Evolutionary conservation across 2,888 invertebrate genomes (phyloP), one percentile per base, ranked within the genome.

Genomic region (Platycnemis pennipes): DNA sequence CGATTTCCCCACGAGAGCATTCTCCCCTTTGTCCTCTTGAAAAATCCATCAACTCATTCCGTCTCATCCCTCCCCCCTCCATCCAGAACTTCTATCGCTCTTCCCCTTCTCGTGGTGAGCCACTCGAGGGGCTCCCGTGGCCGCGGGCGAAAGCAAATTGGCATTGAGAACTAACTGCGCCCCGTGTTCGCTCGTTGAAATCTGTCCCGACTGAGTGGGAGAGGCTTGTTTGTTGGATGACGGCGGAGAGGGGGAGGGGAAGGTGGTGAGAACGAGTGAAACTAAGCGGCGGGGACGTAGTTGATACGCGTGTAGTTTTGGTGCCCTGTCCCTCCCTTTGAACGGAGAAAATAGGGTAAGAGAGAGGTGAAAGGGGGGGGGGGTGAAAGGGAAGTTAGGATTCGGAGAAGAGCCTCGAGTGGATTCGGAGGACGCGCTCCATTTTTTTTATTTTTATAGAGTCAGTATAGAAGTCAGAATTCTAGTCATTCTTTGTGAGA

Each of bases 81-180:
- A 16, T 22, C 16, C 37, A 77, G 2, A 19, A 26, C n/a, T n/a
- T 63, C 63, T 63, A 19, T 5, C 19, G 26, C 63, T 63, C 63
- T 11, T 77, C 69, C 31, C 69, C 53, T 22, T 37, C 89, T 49
- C 89, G 42, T 89, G 89, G 89, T 89, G 89, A 89, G 89, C 89
- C 91, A 91, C 91, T 91, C 91, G 44, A 45, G 89, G 45, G 89
- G 8, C 45, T 63, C 63, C 63, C 91, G 44, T 91, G 91, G 44
- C 91, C 63, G 91, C 45, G 44, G 91, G 91, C 91, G 26, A 63
- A 44, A 91, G 91, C 63, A 91, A 91, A 91, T 91, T 91, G 91
- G 44, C 91, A 91, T 91, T 69, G 91, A 91, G 89, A 56, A 69
- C 89, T 89, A 89, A 89, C 91, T 91, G 63, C 49, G 91, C 63